Percentiles rank a stretch among this genome's conserved stretches.
Conservation (phyloP, 2,888 invertebrate genomes). For the Graphium colonna region DNA sequence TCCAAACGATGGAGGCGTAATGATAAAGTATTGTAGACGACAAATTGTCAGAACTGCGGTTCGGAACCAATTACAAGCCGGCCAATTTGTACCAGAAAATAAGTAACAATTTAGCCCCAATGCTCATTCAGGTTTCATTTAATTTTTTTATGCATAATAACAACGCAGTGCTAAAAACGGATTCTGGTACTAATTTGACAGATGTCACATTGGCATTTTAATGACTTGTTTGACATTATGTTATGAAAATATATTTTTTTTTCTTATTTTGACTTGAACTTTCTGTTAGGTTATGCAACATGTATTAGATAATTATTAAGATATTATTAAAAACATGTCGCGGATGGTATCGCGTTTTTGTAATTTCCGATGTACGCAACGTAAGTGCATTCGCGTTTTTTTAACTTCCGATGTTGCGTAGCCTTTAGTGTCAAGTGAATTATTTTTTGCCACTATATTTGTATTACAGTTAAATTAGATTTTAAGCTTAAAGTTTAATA, state of each 20-base stretch:
- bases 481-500: too few species aligned
- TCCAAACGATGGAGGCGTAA: constrained; percentile 40
- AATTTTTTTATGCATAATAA: constrained; percentile 5
- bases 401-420: too few species aligned
- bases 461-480: too few species aligned
- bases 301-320: too few species aligned
- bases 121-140: constrained; percentile 3
- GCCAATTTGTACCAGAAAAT: constrained; percentile 47
- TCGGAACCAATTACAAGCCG: constrained; percentile 43
- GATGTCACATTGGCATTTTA: background rate
- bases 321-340: too few species aligned
- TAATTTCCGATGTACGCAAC: too few species aligned
- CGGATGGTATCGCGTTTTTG: background rate
- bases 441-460: too few species aligned
- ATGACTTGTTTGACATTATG: background rate
- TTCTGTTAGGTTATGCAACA: background rate
- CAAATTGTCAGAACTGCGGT: constrained; percentile 38
- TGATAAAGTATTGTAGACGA: constrained; percentile 38
- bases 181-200: background rate
- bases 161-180: background rate
- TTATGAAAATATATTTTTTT: background rate
- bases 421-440: too few species aligned
- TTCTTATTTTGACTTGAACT: background rate
- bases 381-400: too few species aligned
- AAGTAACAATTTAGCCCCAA: constrained; percentile 37